A percentile compares a stretch with the other conserved stretches of the same genome.
These are phyloP conservation scores for Clarias pachynema DNA, from an alignment of 2,797 vertebrate species.

Conservation along the genomic window DNA sequence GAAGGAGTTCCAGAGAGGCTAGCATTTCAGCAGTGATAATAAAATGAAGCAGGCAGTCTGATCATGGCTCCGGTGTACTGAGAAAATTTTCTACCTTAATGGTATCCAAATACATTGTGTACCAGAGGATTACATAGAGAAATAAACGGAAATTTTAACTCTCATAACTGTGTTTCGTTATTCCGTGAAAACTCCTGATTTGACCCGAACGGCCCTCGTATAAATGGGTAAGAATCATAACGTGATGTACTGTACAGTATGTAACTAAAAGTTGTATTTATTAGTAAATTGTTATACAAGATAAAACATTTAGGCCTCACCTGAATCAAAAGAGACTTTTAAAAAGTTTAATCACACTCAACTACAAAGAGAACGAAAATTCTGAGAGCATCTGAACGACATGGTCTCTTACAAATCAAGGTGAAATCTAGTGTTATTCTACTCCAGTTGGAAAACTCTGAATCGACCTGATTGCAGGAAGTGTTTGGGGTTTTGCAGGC, in stretches of 20 bases:
- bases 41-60: too few relatives aligned
- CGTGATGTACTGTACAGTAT: neutral
- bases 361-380: neutral
- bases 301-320: neutral
- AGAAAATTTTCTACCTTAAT: too few relatives aligned
- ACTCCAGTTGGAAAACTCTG: neutral
- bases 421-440: neutral
- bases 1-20: too few relatives aligned
- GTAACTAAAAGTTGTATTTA: neutral
- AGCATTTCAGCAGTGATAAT: too few relatives aligned
- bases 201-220: too few relatives aligned
- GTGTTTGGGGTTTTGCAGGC: neutral
- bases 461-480: conserved; percentile 5
- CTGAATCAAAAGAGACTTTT: neutral
- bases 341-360: neutral
- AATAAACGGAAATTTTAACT: too few relatives aligned
- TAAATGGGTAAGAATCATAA: neutral
- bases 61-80: too few relatives aligned
- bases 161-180: too few relatives aligned
- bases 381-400: neutral
- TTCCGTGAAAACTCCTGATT: too few relatives aligned
- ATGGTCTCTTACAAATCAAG: neutral
- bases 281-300: neutral
- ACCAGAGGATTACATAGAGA: too few relatives aligned
- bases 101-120: too few relatives aligned